phyloP scores from a whole-genome alignment of 1,140 invertebrate species.

The Drosophila nigromelanica region DNA sequence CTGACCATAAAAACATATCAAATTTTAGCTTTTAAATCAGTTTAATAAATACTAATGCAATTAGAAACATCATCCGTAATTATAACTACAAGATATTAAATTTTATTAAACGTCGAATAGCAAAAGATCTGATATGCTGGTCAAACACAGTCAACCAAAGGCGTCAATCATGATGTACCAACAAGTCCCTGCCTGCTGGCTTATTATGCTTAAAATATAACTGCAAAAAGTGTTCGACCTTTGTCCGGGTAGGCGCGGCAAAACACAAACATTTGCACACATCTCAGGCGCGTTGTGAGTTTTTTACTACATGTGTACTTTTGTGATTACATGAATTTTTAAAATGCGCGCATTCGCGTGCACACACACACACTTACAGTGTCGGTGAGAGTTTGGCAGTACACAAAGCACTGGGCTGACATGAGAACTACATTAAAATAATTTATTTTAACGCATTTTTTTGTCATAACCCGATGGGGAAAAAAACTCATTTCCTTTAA shows the following conservation, averaged over 20 bases:
- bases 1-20: conserved; percentile 7
- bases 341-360: conserved; percentile 66
- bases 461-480: conserved; percentile 82
- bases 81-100: too few species aligned
- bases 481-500: conserved; percentile 82
- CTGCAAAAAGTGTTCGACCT: conserved; percentile 15
- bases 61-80: too few species aligned
- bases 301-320: conserved; percentile 82
- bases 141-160: conserved; percentile 22
- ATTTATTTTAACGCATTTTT: conserved; percentile 83
- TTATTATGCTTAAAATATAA: conserved; percentile 58
- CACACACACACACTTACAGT: conserved; percentile 32
- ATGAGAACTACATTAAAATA: conserved; percentile 83
- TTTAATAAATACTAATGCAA: background rate
- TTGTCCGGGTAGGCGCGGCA: conserved; percentile 45
- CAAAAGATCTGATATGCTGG: too few species aligned
- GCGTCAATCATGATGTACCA: conserved; percentile 42
- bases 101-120: too few species aligned
- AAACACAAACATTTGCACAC: conserved; percentile 64
- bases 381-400: background rate
- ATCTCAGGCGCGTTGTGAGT: conserved; percentile 57
- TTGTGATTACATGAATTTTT: conserved; percentile 83
- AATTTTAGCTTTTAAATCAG: conserved; percentile 10
- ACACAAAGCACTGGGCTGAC: conserved; percentile 49
- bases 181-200: conserved; percentile 43